phyloP scores from a whole-genome alignment of 2,113 vertebrate species.

The Chaetorhynchus papuensis region DNA sequence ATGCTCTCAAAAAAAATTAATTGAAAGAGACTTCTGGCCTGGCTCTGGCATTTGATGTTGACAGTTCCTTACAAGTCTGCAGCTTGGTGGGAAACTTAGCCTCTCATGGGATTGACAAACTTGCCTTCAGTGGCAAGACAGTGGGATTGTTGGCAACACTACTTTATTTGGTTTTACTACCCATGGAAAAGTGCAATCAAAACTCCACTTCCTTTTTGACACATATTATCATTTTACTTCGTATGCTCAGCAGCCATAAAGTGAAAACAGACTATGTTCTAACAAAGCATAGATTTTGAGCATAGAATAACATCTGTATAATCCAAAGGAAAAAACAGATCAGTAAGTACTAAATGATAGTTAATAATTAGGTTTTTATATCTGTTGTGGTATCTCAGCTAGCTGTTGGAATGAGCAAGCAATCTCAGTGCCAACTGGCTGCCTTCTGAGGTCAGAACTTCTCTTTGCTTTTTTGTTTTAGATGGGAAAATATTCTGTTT shows the following conservation, averaged over 20 bases:
- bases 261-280: not conserved
- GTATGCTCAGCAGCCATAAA: not conserved
- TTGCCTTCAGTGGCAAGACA: not conserved
- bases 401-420: not conserved
- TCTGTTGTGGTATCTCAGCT: not conserved
- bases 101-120: not conserved
- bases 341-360: not conserved
- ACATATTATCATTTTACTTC: not conserved
- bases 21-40: constrained; percentile 14
- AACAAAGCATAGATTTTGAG: not conserved
- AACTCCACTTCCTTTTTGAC: not conserved
- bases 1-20: not conserved
- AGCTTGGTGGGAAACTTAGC: not conserved
- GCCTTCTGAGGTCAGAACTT: not conserved
- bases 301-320: not conserved
- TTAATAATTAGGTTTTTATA: not conserved
- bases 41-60: not conserved
- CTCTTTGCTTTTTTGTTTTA: not conserved
- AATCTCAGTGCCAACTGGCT: not conserved
- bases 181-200: not conserved
- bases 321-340: not conserved
- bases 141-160: not conserved
- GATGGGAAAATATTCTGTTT: not conserved
- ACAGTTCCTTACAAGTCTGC: not conserved
- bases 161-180: not conserved